These are phyloP conservation scores for Tiaroga cobitis DNA, from an alignment of 2,797 vertebrate genomes.

Conservation along the genomic window DNA sequence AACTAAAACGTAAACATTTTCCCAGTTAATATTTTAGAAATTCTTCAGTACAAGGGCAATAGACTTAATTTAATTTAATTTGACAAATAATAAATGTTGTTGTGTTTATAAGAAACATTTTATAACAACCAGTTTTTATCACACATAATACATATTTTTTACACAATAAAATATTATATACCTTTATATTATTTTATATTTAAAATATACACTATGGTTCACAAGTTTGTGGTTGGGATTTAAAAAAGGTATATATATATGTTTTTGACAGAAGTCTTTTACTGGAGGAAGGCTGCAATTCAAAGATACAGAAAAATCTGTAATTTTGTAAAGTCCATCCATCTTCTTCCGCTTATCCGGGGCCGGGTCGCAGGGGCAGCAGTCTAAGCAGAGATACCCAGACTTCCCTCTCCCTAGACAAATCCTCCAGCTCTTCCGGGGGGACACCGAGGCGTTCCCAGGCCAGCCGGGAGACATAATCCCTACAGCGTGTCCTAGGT, in stretches of 20 bases:
- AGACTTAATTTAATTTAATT: background rate
- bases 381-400: too few relatives aligned
- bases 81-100: background rate
- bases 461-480: too few relatives aligned
- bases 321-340: background rate
- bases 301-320: background rate
- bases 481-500: too few relatives aligned
- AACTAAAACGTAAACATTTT: accelerated
- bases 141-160: background rate
- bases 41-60: too few relatives aligned
- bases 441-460: too few relatives aligned
- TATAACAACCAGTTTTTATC: background rate
- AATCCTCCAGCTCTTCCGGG: too few relatives aligned
- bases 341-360: too few relatives aligned
- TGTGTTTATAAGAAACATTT: background rate
- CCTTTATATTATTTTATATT: too few relatives aligned
- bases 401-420: too few relatives aligned
- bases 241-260: too few relatives aligned
- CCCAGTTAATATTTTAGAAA: background rate
- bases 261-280: background rate
- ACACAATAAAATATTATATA: background rate
- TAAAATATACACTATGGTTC: background rate
- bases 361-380: too few relatives aligned
- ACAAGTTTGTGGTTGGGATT: background rate
- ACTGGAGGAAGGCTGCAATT: too few relatives aligned